Evolutionary conservation across 2,797 vertebrate species (phyloP), one percentile per base, ranked within the genome.

Genomic region (Sorex maritimensis): DNA sequence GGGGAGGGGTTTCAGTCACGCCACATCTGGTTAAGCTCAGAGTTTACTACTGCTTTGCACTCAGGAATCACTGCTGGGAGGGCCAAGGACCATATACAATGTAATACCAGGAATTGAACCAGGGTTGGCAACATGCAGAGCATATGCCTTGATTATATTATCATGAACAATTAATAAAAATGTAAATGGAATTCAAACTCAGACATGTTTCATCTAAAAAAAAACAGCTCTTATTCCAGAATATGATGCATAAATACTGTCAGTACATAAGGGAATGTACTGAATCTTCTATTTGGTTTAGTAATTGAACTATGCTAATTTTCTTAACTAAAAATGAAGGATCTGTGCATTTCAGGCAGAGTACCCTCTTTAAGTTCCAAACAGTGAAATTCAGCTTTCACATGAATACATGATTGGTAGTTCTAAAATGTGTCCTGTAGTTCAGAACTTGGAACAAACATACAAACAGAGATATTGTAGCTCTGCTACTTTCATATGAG

Each of bases 291-390:
- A 13, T 8, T 75, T n/a, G 23, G 1, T 5, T 72, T 44, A 41
- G 12, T 73, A n/a, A 52, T 34, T 30, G 75, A 94, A 0, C 12
- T 63, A 1, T 77, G 41, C 8, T 44, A 81, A 63, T 67, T 90
- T 78, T 52, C 55, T 23, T 61, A 67, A n/a, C 34, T 61, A 8
- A 28, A 8, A 90, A 63, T 55, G 38, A 41, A 15, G 8, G 26
- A 1, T 79, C 5, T 92, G 9, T 92, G 21, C 49, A 46, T 81
- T 26, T 85, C 89, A 94, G n/a, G n/a, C n/a, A n/a, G n/a, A 69
- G 30, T 73, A 71, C 38, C 83, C 1, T 63, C 15, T 72, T 67
- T n/a, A 41, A 24, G n/a, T 78, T 92, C 10, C 69, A 81, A 38
- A 46, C 12, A 67, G 5, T 73, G 12, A 26, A 78, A 72, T 19